Evolutionary conservation across 2,888 invertebrate species (phyloP), one percentile per base, ranked within the genome.

Genomic region (Zygogramma bicolorata): DNA sequence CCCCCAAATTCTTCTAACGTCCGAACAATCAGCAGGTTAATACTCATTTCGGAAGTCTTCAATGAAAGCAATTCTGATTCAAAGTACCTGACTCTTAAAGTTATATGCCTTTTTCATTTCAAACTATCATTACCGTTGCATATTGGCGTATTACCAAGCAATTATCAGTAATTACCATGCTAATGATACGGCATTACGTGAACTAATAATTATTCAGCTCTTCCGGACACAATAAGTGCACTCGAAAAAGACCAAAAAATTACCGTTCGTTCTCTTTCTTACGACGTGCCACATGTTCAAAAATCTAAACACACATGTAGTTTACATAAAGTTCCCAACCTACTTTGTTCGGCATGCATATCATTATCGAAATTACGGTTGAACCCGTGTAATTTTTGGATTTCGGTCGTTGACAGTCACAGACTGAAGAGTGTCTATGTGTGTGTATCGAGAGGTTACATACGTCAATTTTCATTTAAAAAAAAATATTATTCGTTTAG

Each of bases 401-500:
- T 81, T 76, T 82, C 81, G 83, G 83, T 82, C 83, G 82, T 83
- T 83, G 83, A 82, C 83, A 82, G 83, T 83, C 81, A 83, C 82
- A 83, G 82, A 79, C 80, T 80, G 80, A 74, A 77, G 80, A 79
- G 74, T 81, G 62, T 65, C 62, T 70, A 73, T 60, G 65, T 61
- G 60, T 67, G 59, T 73, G 73, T 63, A 57, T 75, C 76, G 70
- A 61, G n/a, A n/a, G n/a, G n/a, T n/a, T n/a, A n/a, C n/a, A n/a
- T n/a, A n/a, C n/a, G n/a, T n/a, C n/a, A n/a, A n/a, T n/a, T n/a
- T n/a, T n/a, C n/a, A n/a, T n/a, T n/a, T n/a, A n/a, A n/a, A n/a
- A n/a, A n/a, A n/a, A n/a, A n/a, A n/a, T n/a, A n/a, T n/a, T n/a
- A n/a, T n/a, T n/a, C n/a, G n/a, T n/a, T n/a, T n/a, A n/a, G n/a